Conservation (phyloP, 2,888 invertebrate genomes). For the Drosophila acutilabella region DNA sequence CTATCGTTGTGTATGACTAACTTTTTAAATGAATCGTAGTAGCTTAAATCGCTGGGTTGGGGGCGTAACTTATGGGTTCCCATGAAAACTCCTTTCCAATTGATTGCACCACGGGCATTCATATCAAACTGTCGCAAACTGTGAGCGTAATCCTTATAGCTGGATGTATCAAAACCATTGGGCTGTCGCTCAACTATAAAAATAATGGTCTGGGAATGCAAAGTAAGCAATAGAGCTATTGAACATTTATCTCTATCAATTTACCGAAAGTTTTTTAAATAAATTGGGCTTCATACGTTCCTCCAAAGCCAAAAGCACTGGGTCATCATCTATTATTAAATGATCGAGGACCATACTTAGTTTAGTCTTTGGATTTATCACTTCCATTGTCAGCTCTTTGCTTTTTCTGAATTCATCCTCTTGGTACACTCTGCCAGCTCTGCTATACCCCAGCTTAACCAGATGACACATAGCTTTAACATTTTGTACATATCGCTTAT, state of each 20-base stretch:
- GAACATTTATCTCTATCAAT: neutral
- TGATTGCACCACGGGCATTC: slow-evolving; percentile 84
- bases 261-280: slow-evolving; percentile 89
- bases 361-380: slow-evolving; percentile 22
- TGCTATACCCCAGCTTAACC: slow-evolving; percentile 28
- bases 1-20: slow-evolving; percentile 90
- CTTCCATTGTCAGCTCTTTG: slow-evolving; percentile 8
- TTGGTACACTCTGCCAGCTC: slow-evolving; percentile 5
- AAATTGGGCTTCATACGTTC: slow-evolving; percentile 88
- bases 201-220: slow-evolving; percentile 88
- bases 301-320: slow-evolving; percentile 23
- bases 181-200: slow-evolving; percentile 90
- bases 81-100: slow-evolving; percentile 91
- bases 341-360: neutral
- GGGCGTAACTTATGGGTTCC: slow-evolving; percentile 89
- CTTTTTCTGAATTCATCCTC: slow-evolving; percentile 9
- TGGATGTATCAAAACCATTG: slow-evolving; percentile 92
- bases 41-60: slow-evolving; percentile 88
- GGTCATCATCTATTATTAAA: slow-evolving; percentile 10
- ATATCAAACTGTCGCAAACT: slow-evolving; percentile 71
- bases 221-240: neutral
- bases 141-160: slow-evolving; percentile 90
- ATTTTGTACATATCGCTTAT: slow-evolving; percentile 19
- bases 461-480: neutral
- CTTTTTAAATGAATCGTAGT: slow-evolving; percentile 91